Evolutionary conservation across 2,113 vertebrate genomes (phyloP), one percentile per base, ranked within the genome.

Genomic region (Chaenocephalus aceratus): DNA sequence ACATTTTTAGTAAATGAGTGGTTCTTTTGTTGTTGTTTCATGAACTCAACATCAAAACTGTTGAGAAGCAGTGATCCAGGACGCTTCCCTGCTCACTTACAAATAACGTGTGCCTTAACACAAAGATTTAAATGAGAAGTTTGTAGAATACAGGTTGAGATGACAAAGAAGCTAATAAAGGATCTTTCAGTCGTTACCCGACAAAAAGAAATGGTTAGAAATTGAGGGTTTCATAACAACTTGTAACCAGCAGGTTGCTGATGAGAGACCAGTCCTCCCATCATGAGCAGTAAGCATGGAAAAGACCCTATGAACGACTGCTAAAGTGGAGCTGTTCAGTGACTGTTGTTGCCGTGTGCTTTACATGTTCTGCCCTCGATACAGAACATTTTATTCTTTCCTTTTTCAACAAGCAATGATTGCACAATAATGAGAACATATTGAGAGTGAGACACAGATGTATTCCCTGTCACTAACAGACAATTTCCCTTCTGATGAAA

Each of bases 221-320:
- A 74, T 66, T n/a, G 54, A 16, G 56, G 54, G 58, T 67, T 87
- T 60, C 64, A 78, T n/a, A 75, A n/a, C 16, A 80, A 63, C 44
- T 57, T 72, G 13, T 64, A 36, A 79, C 26, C 75, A 67, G 60
- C 49, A 68, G 60, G 34, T 66, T 60, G 62, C 36, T 36, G 53
- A 63, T 77, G 53, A 58, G 14, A 62, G 70, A 63, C 26, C 30
- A 62, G 53, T 58, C 66, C 14, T 30, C 30, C 16, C 13, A 73
- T 46, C 56, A 21, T 30, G 30, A 30, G 67, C 36, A 70, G 67
- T 65, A 71, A 72, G 45, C 15, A 73, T 48, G 52, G 56, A 36
- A 86, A 51, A 68, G 61, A 30, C 30, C 63, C n/a, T 18, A 45
- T 18, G 51, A 23, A 36, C 3, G 64, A 79, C 60, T 65, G 56